phyloP scores from a whole-genome alignment of 2,113 vertebrate genomes.

The Oreotrochilus melanogaster region DNA sequence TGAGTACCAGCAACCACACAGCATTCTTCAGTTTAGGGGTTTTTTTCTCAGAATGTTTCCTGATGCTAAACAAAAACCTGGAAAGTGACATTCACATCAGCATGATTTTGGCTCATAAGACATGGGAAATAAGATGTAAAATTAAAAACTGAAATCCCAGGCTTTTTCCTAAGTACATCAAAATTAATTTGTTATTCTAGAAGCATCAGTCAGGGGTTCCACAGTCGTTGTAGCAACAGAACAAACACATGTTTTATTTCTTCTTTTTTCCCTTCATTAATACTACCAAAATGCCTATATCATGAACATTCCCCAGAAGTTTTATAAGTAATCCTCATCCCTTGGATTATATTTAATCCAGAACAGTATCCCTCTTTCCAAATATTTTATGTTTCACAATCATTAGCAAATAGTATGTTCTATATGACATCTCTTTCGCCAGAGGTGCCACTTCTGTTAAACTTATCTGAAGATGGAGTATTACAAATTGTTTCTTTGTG shows the following conservation, averaged over 20 bases:
- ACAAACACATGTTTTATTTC: background rate
- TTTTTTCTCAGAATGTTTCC: background rate
- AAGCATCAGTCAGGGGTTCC: background rate
- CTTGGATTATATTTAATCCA: background rate
- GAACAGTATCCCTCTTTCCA: background rate
- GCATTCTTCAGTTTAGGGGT: background rate
- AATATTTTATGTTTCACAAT: background rate
- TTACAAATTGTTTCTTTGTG: background rate
- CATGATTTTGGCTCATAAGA: background rate
- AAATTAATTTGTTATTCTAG: background rate
- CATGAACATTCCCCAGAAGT: background rate
- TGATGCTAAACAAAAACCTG: background rate
- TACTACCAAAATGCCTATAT: background rate
- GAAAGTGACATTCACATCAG: background rate
- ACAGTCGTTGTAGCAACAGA: background rate
- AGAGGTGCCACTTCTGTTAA: background rate
- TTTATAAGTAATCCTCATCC: background rate
- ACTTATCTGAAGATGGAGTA: background rate
- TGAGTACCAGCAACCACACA: background rate
- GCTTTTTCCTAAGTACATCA: background rate
- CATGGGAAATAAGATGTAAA: background rate
- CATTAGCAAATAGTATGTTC: background rate
- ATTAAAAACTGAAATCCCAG: background rate
- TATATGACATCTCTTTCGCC: background rate
- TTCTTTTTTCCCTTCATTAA: background rate